These are phyloP conservation scores for Ellobius talpinus DNA, from an alignment of 2,113 vertebrate genomes.

Conservation along the genomic window DNA sequence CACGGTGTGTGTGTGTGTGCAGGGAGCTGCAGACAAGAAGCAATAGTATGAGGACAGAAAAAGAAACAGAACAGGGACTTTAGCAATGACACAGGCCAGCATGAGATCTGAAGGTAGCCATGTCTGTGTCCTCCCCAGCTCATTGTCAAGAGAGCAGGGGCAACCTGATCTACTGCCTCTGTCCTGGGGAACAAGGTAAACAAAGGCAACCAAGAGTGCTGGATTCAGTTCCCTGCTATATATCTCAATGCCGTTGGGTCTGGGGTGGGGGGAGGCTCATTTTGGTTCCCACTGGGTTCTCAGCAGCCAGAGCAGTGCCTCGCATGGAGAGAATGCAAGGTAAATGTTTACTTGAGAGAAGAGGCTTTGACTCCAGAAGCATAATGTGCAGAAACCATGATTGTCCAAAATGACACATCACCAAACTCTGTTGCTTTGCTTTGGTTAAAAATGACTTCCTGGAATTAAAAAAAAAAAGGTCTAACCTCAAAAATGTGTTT, in stretches of 20 bases:
- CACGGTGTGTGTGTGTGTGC: too few species aligned
- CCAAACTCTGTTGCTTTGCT: slow-evolving; percentile 49
- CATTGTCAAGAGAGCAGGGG: neutral
- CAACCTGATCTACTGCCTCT: neutral
- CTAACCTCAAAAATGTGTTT: slow-evolving; percentile 75
- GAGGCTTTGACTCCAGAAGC: neutral
- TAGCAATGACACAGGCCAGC: fast-evolving
- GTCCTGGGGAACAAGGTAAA: neutral
- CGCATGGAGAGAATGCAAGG: neutral
- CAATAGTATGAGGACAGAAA: neutral
- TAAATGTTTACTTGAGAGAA: neutral
- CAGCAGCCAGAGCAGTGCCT: neutral
- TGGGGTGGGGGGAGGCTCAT: neutral
- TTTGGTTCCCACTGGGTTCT: neutral
- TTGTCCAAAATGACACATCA: slow-evolving; percentile 50
- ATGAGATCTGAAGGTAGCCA: neutral
- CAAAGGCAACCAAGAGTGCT: neutral
- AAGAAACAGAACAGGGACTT: neutral
- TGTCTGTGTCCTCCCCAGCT: neutral
- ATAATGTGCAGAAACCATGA: neutral
- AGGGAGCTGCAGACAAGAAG: neutral
- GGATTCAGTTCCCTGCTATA: neutral
- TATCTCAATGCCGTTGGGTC: neutral
- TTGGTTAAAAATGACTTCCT: slow-evolving; percentile 62
- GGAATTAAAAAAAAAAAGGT: slow-evolving; percentile 25